Evolutionary conservation across 2,797 vertebrate genomes (phyloP), one percentile per base, ranked within the genome.

Genomic region (Chrosomus eos): DNA sequence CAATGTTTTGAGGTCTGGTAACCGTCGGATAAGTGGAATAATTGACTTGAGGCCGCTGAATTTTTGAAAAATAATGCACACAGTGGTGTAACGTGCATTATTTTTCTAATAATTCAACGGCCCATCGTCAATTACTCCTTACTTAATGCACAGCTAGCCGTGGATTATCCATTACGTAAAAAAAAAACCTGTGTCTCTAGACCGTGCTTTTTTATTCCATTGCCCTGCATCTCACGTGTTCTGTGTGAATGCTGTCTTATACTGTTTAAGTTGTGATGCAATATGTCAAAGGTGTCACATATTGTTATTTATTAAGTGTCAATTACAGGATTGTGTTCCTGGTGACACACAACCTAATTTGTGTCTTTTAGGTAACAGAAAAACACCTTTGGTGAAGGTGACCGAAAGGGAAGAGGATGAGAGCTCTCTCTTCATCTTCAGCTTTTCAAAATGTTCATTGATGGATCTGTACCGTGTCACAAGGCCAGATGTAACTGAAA

Each of bases 341-440:
- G 13, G 33, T 58, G 51, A 33, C 10, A 11, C 26, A 45, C 14
- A 0, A 45, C 5, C 1, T 83, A 62, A 38, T 78, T 60, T 64
- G 36, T 82, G 68, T 82, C 64, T 79, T 71, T 72, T 36, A 85
- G 83, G 83, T 73, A 68, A 85, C 67, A 85, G 28, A 28, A 85
- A 73, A 73, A 73, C 68, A 66, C 4, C 55, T 13, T 72, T 53
- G 53, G 55, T 19, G 13, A 36, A 62, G 18, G 23, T 64, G 58
- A 80, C 43, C 1, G 55, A 85, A 38, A 36, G 23, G 23, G 58
- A 38, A 23, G 43, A 40, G 67, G 55, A 80, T 53, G 76, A 66
- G 31, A 64, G 55, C 68, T 73, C 38, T 11, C 76, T 85, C 43
- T 85, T 85, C 67, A 38, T 80, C 23, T 84, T 71, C 21, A 84